Conservation (phyloP, 2,888 invertebrate genomes). For the Tanaodytes sp. region DNA sequence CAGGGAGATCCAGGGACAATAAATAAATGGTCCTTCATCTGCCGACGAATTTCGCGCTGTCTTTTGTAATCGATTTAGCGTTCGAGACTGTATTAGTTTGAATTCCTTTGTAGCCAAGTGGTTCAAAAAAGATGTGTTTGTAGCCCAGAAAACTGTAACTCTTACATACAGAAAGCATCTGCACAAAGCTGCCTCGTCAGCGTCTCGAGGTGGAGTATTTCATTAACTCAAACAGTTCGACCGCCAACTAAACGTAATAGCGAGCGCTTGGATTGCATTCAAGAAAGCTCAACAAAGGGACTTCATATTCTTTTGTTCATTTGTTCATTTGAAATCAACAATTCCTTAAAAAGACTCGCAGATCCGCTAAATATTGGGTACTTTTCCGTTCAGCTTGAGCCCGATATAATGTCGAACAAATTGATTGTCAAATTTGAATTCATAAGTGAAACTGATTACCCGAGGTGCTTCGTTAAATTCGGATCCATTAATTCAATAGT, state of each 20-base stretch:
- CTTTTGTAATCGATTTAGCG: conserved; percentile 19
- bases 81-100: conserved; percentile 20
- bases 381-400: conserved; percentile 27
- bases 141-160: conserved; percentile 41
- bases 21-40: too few species aligned
- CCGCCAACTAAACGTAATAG: conserved; percentile 60
- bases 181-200: conserved; percentile 57
- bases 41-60: too few species aligned
- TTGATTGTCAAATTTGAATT: conserved; percentile 20
- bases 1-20: too few species aligned
- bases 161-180: conserved; percentile 45
- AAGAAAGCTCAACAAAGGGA: conserved; percentile 56
- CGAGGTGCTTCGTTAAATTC: too few species aligned
- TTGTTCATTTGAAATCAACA: conserved; percentile 48
- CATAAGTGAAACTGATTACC: conserved; percentile 10
- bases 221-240: conserved; percentile 62
- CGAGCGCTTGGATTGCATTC: conserved; percentile 61
- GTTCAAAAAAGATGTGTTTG: conserved; percentile 37
- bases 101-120: conserved; percentile 32
- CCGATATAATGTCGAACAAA: conserved; percentile 2
- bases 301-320: conserved; percentile 54
- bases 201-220: conserved; percentile 57
- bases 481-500: too few species aligned
- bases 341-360: conserved; percentile 46
- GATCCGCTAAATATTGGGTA: conserved; percentile 40